Percentiles rank a stretch among this genome's conserved stretches.
These are phyloP conservation scores for Diaperis boleti DNA, from an alignment of 2,888 invertebrate genomes.

Conservation along the genomic window DNA sequence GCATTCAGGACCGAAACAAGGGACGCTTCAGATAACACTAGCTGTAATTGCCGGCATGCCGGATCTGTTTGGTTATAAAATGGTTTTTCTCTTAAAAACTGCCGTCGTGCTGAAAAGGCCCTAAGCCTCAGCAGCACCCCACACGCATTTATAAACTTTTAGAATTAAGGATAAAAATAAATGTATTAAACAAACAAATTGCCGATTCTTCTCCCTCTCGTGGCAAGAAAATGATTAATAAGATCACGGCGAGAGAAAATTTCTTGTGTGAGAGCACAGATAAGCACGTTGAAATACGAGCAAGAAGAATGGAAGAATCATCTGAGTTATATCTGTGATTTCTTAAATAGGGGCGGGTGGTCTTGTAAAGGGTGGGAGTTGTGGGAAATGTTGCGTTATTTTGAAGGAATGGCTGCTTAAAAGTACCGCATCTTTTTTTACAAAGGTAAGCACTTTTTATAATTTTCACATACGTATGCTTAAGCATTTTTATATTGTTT, in stretches of 20 bases:
- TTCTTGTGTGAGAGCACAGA: constrained; percentile 14
- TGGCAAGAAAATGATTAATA: constrained; percentile 18
- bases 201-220: constrained; percentile 7
- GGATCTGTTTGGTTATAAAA: constrained; percentile 28
- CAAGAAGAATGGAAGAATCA: constrained; percentile 8
- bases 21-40: constrained; percentile 18
- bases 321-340: constrained; percentile 3
- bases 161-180: no score
- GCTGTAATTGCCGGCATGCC: constrained; percentile 23
- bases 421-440: no score
- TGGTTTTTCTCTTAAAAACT: constrained; percentile 17
- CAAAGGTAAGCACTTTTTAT: no score
- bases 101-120: no score
- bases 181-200: no score
- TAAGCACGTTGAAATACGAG: constrained; percentile 11
- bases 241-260: constrained; percentile 10
- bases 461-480: no score
- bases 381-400: background rate
- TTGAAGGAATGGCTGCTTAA: no score
- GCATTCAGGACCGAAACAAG: constrained; percentile 27
- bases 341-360: background rate
- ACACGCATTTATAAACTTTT: no score
- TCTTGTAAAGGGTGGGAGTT: background rate
- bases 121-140: no score
- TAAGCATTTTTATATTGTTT: no score